Base-by-base conservation (phyloP, 2,113 vertebrate species). In the Pantherophis guttatus region DNA sequence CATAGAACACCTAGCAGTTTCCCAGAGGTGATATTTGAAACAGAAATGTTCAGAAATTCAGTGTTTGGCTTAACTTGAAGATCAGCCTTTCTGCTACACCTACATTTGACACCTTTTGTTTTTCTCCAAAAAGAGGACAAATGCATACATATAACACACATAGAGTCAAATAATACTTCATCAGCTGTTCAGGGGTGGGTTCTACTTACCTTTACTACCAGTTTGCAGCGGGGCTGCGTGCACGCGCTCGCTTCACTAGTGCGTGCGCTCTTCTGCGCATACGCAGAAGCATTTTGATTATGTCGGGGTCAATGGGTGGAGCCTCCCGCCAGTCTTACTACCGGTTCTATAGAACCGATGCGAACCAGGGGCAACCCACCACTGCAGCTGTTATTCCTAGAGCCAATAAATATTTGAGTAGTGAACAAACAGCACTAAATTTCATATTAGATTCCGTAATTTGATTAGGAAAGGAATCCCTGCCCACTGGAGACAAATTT, bases 401-500 rank as follows among this genome's bases (percentile, higher is more conserved):
- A 52, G 21, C 50, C 44, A 8, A 88, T 17, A 2, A 86, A 62
- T 0, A 23, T 23, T 0, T 44, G 52, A 90, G 70, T 70, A 24
- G 85, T 19, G 3, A 52, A 11, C 0, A 23, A 93, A 2, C 2
- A 6, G 57, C 65, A 15, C 50, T 48, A 90, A 57, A 90, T 23
- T 88, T 44, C 55, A 58, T 13, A 0, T 2, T 24, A 59, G n/a
- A 81, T 48, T 0, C 0, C n/a, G 33, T 17, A 81, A 9, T 62
- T 19, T 33, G 24, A 4, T 89, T 65, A 1, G 10, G n/a, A 70
- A 26, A 65, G 29, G 65, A 59, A 55, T 89, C 23, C 44, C 54
- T 89, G 86, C 54, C 87, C 21, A 91, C 2, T 81, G 62, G 50
- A 94, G 54, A 52, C 33, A 91, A 86, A 91, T 92, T 94, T 54